Percentiles rank a stretch among this genome's conserved stretches.
Conservation (phyloP, 2,113 vertebrate genomes). For the Lathamus discolor region DNA sequence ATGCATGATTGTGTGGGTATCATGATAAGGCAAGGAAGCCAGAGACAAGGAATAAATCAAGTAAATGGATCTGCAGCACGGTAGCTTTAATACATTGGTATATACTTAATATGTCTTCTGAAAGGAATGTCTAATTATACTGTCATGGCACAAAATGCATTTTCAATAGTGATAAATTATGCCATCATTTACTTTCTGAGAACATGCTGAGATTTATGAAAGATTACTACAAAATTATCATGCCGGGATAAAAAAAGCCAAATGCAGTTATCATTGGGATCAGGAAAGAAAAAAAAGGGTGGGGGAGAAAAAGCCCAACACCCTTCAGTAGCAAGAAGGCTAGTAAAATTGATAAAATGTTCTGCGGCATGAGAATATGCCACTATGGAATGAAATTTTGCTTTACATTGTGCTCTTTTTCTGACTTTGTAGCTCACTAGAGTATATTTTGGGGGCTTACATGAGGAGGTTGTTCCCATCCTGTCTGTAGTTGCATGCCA, state of each 20-base stretch:
- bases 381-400: not conserved
- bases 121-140: slow-evolving; percentile 77
- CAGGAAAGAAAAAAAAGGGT: not conserved
- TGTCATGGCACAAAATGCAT: slow-evolving; percentile 72
- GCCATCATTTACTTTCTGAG: slow-evolving; percentile 67
- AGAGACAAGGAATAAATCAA: slow-evolving; percentile 69
- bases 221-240: slow-evolving; percentile 44
- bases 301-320: not conserved
- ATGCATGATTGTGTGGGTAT: slow-evolving; percentile 40
- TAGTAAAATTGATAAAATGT: not conserved
- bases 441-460: not conserved
- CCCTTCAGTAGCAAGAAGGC: not conserved
- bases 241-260: not conserved
- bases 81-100: slow-evolving; percentile 70
- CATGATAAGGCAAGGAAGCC: slow-evolving; percentile 54
- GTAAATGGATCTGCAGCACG: slow-evolving; percentile 55
- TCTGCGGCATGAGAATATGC: not conserved
- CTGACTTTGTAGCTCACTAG: not conserved
- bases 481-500: not conserved
- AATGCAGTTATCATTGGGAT: slow-evolving; percentile 29
- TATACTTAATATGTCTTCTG: slow-evolving; percentile 73
- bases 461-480: not conserved
- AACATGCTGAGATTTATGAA: slow-evolving; percentile 44
- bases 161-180: slow-evolving; percentile 73
- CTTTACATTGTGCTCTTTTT: not conserved